Percentiles rank a stretch among this genome's conserved stretches.
Evolutionary conservation across 2,888 invertebrate species (phyloP).

Genomic region (Xanthia togata): DNA sequence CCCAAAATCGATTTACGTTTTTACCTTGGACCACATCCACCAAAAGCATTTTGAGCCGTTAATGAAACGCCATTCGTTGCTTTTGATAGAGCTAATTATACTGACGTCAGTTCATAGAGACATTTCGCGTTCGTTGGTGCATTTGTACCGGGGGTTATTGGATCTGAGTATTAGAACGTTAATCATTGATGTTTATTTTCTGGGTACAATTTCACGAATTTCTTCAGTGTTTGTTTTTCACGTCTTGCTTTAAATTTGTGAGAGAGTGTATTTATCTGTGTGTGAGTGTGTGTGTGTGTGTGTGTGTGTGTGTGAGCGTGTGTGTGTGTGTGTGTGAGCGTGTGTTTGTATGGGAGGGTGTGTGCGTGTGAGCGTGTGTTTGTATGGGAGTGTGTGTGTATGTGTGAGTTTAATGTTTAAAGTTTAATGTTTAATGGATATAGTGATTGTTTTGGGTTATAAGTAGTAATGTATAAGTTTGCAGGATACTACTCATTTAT

Average conservation of each 20-base stretch:
- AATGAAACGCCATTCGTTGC: slow-evolving; percentile 82
- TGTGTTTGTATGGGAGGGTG: no score
- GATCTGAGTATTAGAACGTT: slow-evolving; percentile 31
- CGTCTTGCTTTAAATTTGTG: neutral
- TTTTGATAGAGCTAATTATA: slow-evolving; percentile 79
- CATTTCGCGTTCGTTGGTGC: slow-evolving; percentile 48
- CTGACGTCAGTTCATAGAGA: slow-evolving; percentile 67
- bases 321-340: no score
- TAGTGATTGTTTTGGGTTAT: neutral
- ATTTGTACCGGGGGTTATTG: slow-evolving; percentile 50
- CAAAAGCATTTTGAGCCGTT: slow-evolving; percentile 77
- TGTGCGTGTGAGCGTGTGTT: neutral
- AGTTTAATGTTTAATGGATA: neutral
- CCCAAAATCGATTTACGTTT: neutral
- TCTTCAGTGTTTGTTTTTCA: neutral
- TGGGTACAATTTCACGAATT: neutral
- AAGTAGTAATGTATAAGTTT: neutral
- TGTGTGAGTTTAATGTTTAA: no score
- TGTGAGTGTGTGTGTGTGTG: neutral
- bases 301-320: no score
- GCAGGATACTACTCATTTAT: neutral
- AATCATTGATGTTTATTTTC: slow-evolving; percentile 8
- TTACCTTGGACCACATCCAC: slow-evolving; percentile 61
- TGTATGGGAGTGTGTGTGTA: no score
- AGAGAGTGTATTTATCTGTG: neutral